Percentiles rank a stretch among this genome's conserved stretches.
phyloP scores from a whole-genome alignment of 2,113 vertebrate genomes.

The Mustelus asterias region DNA sequence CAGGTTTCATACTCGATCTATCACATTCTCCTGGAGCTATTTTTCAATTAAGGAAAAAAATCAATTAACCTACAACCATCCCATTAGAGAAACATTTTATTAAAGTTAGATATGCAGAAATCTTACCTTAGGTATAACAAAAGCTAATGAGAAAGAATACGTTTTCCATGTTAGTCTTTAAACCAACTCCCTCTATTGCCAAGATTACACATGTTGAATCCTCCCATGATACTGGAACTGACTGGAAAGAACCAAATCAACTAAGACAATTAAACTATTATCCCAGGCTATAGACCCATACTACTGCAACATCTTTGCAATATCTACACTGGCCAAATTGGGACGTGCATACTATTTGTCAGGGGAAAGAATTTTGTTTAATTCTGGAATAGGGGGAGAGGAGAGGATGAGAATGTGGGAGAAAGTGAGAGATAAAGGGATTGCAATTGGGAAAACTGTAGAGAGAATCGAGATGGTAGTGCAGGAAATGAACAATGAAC shows the following conservation, averaged over 20 bases:
- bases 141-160: neutral
- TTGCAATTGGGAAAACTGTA: too few relatives aligned
- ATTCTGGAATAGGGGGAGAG: neutral
- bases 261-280: neutral
- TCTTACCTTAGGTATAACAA: neutral
- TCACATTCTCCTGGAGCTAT: neutral
- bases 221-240: neutral
- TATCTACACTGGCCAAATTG: neutral
- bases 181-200: neutral
- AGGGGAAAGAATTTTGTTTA: neutral
- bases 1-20: neutral
- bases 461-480: too few relatives aligned
- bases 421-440: too few relatives aligned
- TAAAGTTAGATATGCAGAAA: neutral
- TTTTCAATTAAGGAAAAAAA: neutral
- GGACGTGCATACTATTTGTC: neutral
- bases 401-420: neutral
- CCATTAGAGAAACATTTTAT: neutral
- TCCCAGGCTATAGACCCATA: neutral
- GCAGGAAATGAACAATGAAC: too few relatives aligned
- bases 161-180: neutral
- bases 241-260: neutral
- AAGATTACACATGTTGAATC: neutral
- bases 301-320: neutral
- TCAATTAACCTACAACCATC: neutral